Percentiles rank a stretch among this genome's conserved stretches.
phyloP scores from a whole-genome alignment of 2,888 invertebrate species.

The Eilema griseolum region DNA sequence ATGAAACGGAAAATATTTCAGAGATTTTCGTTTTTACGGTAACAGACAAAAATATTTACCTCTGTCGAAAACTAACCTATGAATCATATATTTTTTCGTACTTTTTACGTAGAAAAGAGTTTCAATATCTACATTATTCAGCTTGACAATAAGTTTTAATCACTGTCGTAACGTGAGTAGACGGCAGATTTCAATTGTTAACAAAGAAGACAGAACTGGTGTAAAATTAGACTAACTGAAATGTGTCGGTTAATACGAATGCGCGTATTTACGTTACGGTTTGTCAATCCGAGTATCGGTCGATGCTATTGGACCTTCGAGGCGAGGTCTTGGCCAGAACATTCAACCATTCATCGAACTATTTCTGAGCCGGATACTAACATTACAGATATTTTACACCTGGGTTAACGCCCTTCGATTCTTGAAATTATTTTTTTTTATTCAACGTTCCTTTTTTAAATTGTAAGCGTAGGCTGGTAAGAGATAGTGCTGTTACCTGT shows the following conservation, averaged over 20 bases:
- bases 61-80: slow-evolving; percentile 7
- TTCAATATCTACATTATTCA: neutral
- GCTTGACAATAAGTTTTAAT: no score
- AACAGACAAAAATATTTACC: slow-evolving; percentile 8
- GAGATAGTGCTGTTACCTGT: neutral
- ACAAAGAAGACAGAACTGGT: no score
- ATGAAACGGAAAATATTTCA: slow-evolving; percentile 10
- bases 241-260: no score
- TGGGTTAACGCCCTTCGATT: slow-evolving; percentile 37
- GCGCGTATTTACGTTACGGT: no score
- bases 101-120: slow-evolving; percentile 14
- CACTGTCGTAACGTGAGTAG: no score
- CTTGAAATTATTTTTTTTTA: slow-evolving; percentile 5
- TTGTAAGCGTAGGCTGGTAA: neutral
- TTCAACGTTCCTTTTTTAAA: neutral
- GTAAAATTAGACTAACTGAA: no score
- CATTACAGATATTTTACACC: slow-evolving; percentile 40
- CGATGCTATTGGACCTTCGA: slow-evolving; percentile 56
- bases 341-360: slow-evolving; percentile 43
- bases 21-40: neutral
- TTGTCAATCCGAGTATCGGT: slow-evolving; percentile 40
- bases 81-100: slow-evolving; percentile 18
- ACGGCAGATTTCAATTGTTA: no score
- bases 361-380: slow-evolving; percentile 44
- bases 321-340: slow-evolving; percentile 50